A percentile compares a stretch with the other conserved stretches of the same genome.
These are phyloP conservation scores for Sebastes diaconus DNA, from an alignment of 2,797 vertebrate species.

Conservation along the genomic window DNA sequence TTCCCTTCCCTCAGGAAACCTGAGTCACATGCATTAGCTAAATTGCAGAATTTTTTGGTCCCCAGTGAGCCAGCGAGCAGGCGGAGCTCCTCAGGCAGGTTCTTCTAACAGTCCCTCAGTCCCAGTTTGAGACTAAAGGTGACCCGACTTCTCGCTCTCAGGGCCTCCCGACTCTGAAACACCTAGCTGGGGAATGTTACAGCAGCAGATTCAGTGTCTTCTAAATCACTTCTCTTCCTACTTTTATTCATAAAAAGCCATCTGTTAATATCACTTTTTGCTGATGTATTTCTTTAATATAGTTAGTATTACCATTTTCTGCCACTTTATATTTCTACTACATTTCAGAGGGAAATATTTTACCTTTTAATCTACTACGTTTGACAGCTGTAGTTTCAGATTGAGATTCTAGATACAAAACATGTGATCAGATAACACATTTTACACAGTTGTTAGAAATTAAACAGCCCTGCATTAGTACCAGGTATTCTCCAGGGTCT, in stretches of 20 bases:
- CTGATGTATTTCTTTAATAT: neutral
- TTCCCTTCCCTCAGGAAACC: conserved; percentile 63
- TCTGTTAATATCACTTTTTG: neutral
- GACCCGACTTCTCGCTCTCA: conserved; percentile 31
- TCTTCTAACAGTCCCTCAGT: conserved; percentile 31
- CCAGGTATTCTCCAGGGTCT: no score
- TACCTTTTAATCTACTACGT: neutral
- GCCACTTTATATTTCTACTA: neutral
- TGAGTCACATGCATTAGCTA: conserved; percentile 66
- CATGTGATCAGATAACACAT: neutral
- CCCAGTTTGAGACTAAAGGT: conserved; percentile 43
- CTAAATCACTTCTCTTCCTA: conserved; percentile 29
- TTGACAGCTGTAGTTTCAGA: neutral
- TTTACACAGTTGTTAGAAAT: neutral
- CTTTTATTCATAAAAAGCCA: neutral
- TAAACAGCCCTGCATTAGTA: neutral
- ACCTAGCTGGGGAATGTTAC: neutral
- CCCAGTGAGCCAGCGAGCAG: conserved; percentile 32
- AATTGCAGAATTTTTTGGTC: conserved; percentile 61
- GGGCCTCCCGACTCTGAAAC: conserved; percentile 28
- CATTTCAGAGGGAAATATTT: neutral
- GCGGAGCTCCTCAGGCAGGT: conserved; percentile 51
- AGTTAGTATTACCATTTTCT: neutral
- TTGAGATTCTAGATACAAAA: neutral
- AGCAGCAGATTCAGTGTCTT: neutral